These are phyloP conservation scores for Pangasius krempfi DNA, from an alignment of 2,797 vertebrate species.

Conservation along the genomic window DNA sequence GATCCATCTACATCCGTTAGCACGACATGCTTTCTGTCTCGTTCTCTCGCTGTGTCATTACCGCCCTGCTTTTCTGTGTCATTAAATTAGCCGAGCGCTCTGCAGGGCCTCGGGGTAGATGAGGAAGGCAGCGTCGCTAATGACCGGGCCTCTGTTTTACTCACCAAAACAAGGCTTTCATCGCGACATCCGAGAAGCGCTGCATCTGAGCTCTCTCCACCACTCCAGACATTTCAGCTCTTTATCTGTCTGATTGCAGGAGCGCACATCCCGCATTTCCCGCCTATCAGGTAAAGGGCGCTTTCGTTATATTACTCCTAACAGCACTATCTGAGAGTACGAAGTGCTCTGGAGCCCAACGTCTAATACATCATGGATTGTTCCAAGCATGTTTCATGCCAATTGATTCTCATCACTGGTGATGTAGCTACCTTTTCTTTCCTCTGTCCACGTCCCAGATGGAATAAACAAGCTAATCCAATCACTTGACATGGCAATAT, in stretches of 20 bases:
- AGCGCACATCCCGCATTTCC: conserved; percentile 56
- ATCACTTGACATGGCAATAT: conserved; percentile 60
- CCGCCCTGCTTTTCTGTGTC: conserved; percentile 59
- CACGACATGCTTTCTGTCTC: conserved; percentile 9
- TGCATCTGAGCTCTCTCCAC: conserved; percentile 55
- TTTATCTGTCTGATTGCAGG: conserved; percentile 65
- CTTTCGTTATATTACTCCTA: conserved; percentile 65
- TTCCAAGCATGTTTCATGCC: background rate
- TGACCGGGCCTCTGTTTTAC: conserved; percentile 56
- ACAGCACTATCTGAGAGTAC: background rate
- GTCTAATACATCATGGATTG: background rate
- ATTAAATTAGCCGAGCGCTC: conserved; percentile 73
- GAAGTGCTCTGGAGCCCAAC: background rate
- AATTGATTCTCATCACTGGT: background rate
- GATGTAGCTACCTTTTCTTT: background rate
- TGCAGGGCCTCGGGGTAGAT: conserved; percentile 61
- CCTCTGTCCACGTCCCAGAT: background rate
- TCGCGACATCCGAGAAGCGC: conserved; percentile 67
- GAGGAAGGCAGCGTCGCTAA: conserved; percentile 70
- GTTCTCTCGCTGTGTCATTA: conserved; percentile 59
- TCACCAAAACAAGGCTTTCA: conserved; percentile 67
- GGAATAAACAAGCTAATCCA: conserved; percentile 52
- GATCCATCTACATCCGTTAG: background rate
- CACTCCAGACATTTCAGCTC: conserved; percentile 59
- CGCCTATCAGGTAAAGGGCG: conserved; percentile 55